Percentiles rank a stretch among this genome's conserved stretches.
These are phyloP conservation scores for Lepilemur ruficaudatus DNA, from an alignment of 2,797 vertebrate species.

Conservation along the genomic window DNA sequence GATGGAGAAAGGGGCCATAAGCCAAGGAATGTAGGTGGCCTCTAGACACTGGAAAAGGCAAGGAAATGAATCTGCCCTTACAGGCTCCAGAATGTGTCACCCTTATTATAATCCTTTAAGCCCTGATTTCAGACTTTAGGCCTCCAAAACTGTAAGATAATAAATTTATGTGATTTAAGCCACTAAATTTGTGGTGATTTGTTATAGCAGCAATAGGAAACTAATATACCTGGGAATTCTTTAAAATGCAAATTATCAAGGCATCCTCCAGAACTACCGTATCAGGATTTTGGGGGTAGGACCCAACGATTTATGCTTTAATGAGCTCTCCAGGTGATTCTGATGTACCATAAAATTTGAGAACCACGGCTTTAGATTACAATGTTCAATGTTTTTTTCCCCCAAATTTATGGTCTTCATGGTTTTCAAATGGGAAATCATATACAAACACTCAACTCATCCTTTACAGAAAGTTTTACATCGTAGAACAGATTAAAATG, in stretches of 20 bases:
- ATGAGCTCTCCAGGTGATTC: neutral
- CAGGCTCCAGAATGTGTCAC: neutral
- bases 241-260: neutral
- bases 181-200: neutral
- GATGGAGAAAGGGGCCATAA: neutral
- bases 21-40: neutral
- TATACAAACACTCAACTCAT: neutral
- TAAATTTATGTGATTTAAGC: neutral
- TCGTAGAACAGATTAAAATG: conserved; percentile 7
- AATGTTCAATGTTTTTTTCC: neutral
- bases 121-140: neutral
- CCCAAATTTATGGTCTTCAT: neutral
- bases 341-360: neutral
- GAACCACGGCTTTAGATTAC: neutral
- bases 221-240: neutral
- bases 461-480: neutral
- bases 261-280: neutral
- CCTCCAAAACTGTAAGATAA: neutral
- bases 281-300: neutral
- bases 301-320: neutral
- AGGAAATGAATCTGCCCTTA: neutral
- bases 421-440: neutral
- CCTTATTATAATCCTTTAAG: neutral
- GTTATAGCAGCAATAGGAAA: neutral
- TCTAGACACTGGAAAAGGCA: neutral